Evolutionary conservation across 2,888 invertebrate genomes (phyloP).

Genomic region (Metacarcinus magister): DNA sequence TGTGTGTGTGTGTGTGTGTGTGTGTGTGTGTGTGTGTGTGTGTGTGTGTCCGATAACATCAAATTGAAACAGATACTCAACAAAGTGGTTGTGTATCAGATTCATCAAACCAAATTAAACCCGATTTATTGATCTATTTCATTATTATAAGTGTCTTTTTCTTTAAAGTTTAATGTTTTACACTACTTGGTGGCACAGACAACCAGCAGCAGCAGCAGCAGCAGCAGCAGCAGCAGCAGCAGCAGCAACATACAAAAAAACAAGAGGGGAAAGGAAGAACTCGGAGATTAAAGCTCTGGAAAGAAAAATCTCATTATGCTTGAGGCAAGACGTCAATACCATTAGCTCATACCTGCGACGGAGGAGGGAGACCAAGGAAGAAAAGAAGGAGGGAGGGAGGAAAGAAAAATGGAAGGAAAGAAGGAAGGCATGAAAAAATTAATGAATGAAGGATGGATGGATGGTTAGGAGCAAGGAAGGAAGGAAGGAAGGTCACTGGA

Average conservation of each 20-base stretch:
- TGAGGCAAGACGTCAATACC: slow-evolving; percentile 7
- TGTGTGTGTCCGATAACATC: no score
- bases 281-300: not conserved
- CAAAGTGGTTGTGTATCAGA: not conserved
- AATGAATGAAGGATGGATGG: not conserved
- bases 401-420: not conserved
- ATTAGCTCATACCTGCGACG: not conserved
- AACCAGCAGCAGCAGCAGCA: no score
- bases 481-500: not conserved
- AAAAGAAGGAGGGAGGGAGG: not conserved
- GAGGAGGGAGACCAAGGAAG: not conserved
- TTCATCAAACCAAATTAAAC: no score
- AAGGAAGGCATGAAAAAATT: not conserved
- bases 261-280: not conserved
- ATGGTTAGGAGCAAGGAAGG: not conserved
- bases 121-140: no score
- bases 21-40: no score
- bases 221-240: not conserved
- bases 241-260: not conserved
- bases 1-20: no score
- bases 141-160: no score
- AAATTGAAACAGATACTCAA: not conserved
- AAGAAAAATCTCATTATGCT: not conserved
- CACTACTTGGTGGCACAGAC: no score
- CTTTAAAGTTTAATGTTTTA: no score